These are phyloP conservation scores for Apteryx mantelli DNA, from an alignment of 2,113 vertebrate genomes.

Conservation along the genomic window DNA sequence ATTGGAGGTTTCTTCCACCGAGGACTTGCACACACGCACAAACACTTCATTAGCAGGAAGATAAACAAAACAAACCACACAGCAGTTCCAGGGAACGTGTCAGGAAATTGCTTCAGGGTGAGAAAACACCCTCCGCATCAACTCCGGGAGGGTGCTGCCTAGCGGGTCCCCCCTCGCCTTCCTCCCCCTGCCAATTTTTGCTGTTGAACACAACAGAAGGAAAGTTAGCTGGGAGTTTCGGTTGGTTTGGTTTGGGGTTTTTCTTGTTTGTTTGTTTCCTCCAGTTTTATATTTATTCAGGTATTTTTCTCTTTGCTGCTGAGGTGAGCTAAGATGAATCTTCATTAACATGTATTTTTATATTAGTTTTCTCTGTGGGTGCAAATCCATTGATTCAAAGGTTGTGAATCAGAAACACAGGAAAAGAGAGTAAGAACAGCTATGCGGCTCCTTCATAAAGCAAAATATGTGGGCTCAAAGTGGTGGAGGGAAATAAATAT, in stretches of 20 bases:
- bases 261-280: neutral
- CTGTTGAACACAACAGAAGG: neutral
- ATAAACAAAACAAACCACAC: slow-evolving; percentile 45
- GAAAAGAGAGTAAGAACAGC: neutral
- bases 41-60: slow-evolving; percentile 20
- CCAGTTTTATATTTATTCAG: neutral
- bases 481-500: neutral
- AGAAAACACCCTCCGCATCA: neutral
- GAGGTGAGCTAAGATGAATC: neutral
- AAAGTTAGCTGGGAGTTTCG: neutral
- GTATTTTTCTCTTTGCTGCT: neutral
- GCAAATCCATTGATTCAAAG: neutral
- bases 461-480: neutral
- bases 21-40: neutral
- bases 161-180: neutral
- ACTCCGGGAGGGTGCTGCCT: neutral
- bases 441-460: neutral
- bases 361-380: neutral
- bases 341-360: neutral
- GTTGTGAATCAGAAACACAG: neutral
- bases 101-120: slow-evolving; percentile 25
- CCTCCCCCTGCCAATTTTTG: neutral
- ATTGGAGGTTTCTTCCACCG: neutral
- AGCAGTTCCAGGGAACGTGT: neutral
- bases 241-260: neutral